Evolutionary conservation across 53 echinoderm and acorn worm genomes (phyloP).

Genomic region (Crossaster papposus): DNA sequence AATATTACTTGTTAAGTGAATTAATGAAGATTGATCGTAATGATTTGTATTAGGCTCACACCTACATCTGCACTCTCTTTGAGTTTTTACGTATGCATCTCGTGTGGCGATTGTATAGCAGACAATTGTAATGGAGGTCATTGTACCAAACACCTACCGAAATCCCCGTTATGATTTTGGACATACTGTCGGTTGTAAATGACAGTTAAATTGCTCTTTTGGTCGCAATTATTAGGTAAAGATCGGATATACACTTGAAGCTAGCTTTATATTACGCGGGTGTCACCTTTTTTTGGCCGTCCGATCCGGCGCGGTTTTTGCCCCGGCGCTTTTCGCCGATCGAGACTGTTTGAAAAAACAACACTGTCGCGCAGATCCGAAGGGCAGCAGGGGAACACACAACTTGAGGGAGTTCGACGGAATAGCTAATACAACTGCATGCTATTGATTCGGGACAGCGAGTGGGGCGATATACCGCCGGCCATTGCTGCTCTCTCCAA

Average conservation of each 20-base stretch:
- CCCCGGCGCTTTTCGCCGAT: no score
- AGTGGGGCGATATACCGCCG: slow-evolving; percentile 24
- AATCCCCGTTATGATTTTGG: background rate
- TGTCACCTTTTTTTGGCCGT: background rate
- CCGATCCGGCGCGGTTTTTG: background rate
- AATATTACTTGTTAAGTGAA: no score
- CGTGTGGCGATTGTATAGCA: background rate
- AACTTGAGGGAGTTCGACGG: background rate
- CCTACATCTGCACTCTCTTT: no score
- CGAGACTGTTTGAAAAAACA: background rate
- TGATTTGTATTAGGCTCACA: no score
- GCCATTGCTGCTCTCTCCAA: slow-evolving; percentile 23
- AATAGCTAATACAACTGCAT: background rate
- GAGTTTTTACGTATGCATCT: no score
- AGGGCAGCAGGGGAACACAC: background rate
- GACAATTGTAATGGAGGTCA: background rate
- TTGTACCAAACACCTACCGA: background rate
- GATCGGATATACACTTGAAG: slow-evolving; percentile 3
- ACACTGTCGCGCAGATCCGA: background rate
- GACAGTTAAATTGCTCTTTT: slow-evolving; percentile 25
- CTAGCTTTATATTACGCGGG: slow-evolving; percentile 10
- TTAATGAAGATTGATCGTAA: no score
- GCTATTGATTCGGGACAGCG: slow-evolving; percentile 19
- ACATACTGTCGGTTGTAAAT: background rate
- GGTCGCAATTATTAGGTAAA: background rate